Base-by-base conservation (phyloP, 2,888 invertebrate genomes). In the Cremastinae sp. region DNA sequence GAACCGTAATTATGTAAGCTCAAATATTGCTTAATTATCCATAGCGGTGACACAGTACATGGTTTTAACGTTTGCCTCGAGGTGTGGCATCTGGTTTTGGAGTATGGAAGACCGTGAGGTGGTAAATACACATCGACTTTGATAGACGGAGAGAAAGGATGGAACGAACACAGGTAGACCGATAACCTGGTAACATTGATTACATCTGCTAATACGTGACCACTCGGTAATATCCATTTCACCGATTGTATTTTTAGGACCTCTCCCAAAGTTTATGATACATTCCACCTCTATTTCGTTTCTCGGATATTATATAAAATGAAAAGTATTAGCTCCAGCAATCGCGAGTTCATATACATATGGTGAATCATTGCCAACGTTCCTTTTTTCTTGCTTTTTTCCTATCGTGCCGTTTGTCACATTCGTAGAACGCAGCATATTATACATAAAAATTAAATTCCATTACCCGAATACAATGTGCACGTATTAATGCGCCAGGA, bases 21-120 rank as follows among this genome's bases (percentile, higher is more conserved):
- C 82, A 83, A 86, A 86, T 86, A 86, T 85, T 83, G 80, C 79
- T 85, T 83, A 84, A 86, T 86, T 85, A 85, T 81, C 82, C 80
- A 81, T 80, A 75, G 79, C 75, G 69, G 66, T 74, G 78, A 74
- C 75, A 76, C 74, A 77, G 82, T 41, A 69, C 43, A 47, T 75
- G 81, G 82, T 83, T 83, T 81, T 80, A 81, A 81, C 76, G 78
- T 81, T 78, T 68, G 61, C 77, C 68, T 78, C 75, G 64, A 80
- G 79, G 41, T 37, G 78, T 76, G 59, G 14, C 59, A 3, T 65
- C 35, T 51, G 12, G 45, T 66, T 55, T 45, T 18, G 45, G 55
- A 66, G 9, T 12, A 55, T 16, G 43, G 45, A 12, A 12, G 55
- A 43, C 28, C 10, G 5, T 51, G 41, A 14, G 64, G 22, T 51